Evolutionary conservation across 2,113 vertebrate species (phyloP).

Genomic region (Nestor notabilis): DNA sequence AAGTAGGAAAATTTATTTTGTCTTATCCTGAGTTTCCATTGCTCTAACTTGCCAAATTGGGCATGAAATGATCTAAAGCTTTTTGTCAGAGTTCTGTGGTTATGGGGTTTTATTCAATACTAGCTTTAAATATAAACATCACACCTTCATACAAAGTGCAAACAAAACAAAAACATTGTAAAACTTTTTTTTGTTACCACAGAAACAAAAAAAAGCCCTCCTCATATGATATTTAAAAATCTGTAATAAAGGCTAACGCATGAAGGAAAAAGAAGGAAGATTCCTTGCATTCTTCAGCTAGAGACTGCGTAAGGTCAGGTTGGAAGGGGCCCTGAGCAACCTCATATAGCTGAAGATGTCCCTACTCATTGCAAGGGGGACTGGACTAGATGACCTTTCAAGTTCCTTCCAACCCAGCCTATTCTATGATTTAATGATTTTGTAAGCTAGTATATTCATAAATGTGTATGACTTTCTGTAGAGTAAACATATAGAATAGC

Average conservation of each 20-base stretch:
- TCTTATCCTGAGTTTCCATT: not conserved
- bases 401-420: not conserved
- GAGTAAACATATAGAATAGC: not conserved
- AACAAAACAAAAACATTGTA: not conserved
- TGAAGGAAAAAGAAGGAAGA: not conserved
- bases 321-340: not conserved
- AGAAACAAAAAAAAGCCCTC: not conserved
- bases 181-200: not conserved
- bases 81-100: not conserved
- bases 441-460: not conserved
- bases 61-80: not conserved
- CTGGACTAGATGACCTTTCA: not conserved
- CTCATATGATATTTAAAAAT: not conserved
- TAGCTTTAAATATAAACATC: not conserved
- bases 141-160: not conserved
- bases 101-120: not conserved
- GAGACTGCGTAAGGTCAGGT: not conserved
- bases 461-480: not conserved
- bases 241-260: not conserved
- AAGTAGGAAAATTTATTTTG: not conserved
- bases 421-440: not conserved
- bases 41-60: not conserved
- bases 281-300: not conserved
- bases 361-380: accelerated
- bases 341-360: not conserved